These are phyloP conservation scores for Symphodus melops DNA, from an alignment of 2,113 vertebrate species.

Conservation along the genomic window DNA sequence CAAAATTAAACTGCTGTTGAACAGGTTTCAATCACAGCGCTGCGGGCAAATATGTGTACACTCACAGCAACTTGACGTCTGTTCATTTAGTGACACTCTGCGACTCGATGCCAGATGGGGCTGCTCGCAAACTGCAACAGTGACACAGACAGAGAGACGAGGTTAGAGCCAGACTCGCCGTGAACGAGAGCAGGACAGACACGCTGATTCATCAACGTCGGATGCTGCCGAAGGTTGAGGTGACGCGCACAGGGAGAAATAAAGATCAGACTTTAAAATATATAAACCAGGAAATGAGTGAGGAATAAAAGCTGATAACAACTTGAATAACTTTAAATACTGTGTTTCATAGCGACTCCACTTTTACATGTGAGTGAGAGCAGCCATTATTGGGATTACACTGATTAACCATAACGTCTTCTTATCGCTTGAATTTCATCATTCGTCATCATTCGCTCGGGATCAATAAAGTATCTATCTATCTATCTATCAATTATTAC, in stretches of 20 bases:
- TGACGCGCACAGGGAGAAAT: neutral
- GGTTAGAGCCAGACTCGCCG: neutral
- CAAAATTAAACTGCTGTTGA: constrained; percentile 50
- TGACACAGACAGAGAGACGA: neutral
- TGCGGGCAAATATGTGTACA: constrained; percentile 42
- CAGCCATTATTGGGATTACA: no score
- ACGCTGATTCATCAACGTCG: neutral
- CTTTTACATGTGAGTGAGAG: no score
- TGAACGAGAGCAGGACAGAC: neutral
- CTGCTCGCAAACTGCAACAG: constrained; percentile 7
- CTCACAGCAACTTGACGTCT: constrained; percentile 47
- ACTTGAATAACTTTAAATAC: no score
- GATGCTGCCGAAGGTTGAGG: neutral
- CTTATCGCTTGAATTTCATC: no score
- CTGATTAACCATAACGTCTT: no score
- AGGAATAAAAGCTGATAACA: no score
- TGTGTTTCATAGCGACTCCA: no score
- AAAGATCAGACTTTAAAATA: neutral
- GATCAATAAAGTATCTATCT: no score
- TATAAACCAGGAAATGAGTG: no score
- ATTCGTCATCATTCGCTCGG: no score
- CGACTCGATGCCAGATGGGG: constrained; percentile 34
- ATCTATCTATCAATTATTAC: no score
- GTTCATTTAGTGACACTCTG: constrained; percentile 30
- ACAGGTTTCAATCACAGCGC: constrained; percentile 47